Evolutionary conservation across 2,113 vertebrate genomes (phyloP), one percentile per base, ranked within the genome.

Genomic region (Passerina amoena): DNA sequence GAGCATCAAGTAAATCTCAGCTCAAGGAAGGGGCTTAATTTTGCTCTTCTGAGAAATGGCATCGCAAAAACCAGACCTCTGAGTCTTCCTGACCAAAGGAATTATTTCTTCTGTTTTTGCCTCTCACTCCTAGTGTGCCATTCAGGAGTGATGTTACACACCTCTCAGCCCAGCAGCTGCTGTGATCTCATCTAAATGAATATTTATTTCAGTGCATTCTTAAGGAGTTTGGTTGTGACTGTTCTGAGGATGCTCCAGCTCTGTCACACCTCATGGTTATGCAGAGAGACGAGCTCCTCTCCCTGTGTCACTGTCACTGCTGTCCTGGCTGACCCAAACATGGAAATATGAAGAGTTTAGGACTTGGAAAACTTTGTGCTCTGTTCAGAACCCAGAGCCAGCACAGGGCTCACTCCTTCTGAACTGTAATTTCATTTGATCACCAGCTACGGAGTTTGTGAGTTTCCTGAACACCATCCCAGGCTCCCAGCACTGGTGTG

Each of bases 1-100:
- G 40, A 9, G 7, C 4, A 2, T 50, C 5, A 11, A 63, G 71
- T 42, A 68, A 50, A 64, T 82, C 33, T 61, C 45, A 59, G 27
- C 54, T 64, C 56, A 73, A 65, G 33, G 6, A 50, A 72, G 64
- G 11, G 14, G 50, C 28, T 15, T 57, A 1, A 11, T 21, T 37
- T 77, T 0, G 0, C 13, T 48, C 7, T 63, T 86, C 21, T 44
- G 53, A 82, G 38, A 59, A 75, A 79, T 7, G 6, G 3, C 33
- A 47, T 37, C 48, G 38, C 27, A 42, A 81, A 47, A 50, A 13
- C 6, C 2, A 72, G 24, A 56, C 6, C 16, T 37, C 17, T 66
- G 42, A 50, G 2, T 37, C 38, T 35, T 76, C n/a, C 44, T 40
- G 48, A 38, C 1, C 17, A 7, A 48, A 63, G 19, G 51, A 71